A percentile compares a stretch with the other conserved stretches of the same genome.
Evolutionary conservation across 2,888 invertebrate species (phyloP).

Genomic region (Leptarthrus brevirostris): DNA sequence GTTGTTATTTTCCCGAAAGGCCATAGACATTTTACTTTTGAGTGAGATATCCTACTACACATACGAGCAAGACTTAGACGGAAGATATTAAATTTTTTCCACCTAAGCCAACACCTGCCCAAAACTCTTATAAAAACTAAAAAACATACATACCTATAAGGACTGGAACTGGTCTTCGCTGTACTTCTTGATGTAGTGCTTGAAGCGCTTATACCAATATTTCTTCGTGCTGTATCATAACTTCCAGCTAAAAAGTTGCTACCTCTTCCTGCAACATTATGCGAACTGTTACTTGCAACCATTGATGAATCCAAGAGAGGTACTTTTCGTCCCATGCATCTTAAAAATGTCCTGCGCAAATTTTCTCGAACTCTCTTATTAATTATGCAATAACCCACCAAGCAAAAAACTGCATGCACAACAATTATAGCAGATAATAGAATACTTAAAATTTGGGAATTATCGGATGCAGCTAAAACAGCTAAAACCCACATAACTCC

Average conservation of each 20-base stretch:
- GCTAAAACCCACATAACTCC: constrained; percentile 89
- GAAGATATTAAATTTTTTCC: too few relatives aligned
- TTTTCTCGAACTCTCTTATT: constrained; percentile 87
- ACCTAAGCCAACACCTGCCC: too few relatives aligned
- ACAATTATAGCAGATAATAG: constrained; percentile 81
- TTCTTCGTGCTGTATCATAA: constrained; percentile 74
- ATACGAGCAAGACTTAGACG: too few relatives aligned
- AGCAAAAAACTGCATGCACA: constrained; percentile 83
- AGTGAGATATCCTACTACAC: too few relatives aligned
- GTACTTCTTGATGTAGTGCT: constrained; percentile 95
- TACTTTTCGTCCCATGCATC: constrained; percentile 84
- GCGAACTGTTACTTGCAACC: constrained; percentile 80
- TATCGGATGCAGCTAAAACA: constrained; percentile 80
- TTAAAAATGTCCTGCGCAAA: constrained; percentile 70
- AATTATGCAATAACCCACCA: constrained; percentile 87
- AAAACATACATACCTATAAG: constrained; percentile 79
- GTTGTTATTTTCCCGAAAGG: too few relatives aligned
- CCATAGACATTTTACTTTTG: too few relatives aligned
- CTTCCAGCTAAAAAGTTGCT: constrained; percentile 63
- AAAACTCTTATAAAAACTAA: too few relatives aligned
- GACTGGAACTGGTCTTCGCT: constrained; percentile 93
- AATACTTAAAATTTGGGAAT: constrained; percentile 78
- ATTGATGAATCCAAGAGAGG: constrained; percentile 81
- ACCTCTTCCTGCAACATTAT: constrained; percentile 71
- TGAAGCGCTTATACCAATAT: constrained; percentile 93